Evolutionary conservation across 2,113 vertebrate species (phyloP).

Genomic region (Microcebus ravelobensis): DNA sequence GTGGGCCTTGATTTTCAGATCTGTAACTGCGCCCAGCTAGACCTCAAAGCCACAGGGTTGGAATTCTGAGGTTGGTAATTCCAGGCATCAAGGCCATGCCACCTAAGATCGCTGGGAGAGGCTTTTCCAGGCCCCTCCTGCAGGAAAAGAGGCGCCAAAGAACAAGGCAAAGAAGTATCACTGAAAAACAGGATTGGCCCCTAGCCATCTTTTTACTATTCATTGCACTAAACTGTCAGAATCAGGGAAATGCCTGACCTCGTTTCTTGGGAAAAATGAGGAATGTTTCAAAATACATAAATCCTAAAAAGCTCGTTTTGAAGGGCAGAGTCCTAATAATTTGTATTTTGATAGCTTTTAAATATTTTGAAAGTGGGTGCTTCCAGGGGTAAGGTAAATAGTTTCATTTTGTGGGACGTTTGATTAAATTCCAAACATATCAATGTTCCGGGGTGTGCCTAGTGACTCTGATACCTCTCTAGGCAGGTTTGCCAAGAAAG

Average conservation of each 20-base stretch:
- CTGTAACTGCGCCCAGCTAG: background rate
- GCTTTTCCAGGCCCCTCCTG: background rate
- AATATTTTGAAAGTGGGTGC: constrained; percentile 67
- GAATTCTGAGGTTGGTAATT: background rate
- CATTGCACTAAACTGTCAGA: constrained; percentile 62
- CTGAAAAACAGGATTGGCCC: constrained; percentile 55
- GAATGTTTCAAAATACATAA: constrained; percentile 70
- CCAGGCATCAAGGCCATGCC: background rate
- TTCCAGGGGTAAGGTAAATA: constrained; percentile 63
- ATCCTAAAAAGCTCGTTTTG: constrained; percentile 67
- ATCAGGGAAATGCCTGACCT: constrained; percentile 68
- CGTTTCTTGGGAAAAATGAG: constrained; percentile 57
- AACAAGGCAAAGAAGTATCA: constrained; percentile 15
- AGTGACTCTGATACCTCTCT: constrained; percentile 19
- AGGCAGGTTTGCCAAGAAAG: constrained; percentile 60
- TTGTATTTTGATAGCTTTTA: constrained; percentile 70
- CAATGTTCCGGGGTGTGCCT: constrained; percentile 36
- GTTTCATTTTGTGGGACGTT: constrained; percentile 39
- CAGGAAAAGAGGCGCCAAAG: background rate
- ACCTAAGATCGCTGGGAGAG: background rate
- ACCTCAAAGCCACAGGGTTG: background rate
- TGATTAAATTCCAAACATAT: constrained; percentile 79
- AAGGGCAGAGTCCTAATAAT: constrained; percentile 55
- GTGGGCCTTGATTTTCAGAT: background rate
- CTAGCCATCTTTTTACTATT: constrained; percentile 66